Evolutionary conservation across 2,888 invertebrate species (phyloP).

Genomic region (Lumbricus terrestris): DNA sequence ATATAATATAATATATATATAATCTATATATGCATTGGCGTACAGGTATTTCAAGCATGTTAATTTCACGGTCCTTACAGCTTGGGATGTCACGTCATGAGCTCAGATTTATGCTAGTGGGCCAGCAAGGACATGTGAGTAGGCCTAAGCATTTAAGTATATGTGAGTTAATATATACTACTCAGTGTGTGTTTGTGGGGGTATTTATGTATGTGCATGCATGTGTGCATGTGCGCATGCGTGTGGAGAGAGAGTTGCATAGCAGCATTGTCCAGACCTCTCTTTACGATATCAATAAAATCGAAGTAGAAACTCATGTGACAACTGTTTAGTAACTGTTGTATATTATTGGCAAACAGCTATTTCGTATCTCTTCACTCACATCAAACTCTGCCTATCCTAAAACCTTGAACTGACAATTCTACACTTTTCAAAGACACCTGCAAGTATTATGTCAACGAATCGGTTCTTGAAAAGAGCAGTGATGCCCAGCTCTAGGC

Average conservation of each 20-base stretch:
- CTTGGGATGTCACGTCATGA: neutral
- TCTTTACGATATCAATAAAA: neutral
- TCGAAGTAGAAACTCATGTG: neutral
- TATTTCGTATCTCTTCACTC: neutral
- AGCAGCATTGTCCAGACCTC: neutral
- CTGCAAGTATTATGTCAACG: neutral
- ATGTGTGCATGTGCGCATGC: neutral
- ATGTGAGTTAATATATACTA: neutral
- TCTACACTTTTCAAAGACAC: neutral
- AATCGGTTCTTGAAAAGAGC: neutral
- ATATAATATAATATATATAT: too few species aligned
- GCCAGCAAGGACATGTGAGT: neutral
- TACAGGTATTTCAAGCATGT: neutral
- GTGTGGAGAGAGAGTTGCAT: neutral
- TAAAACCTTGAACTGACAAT: neutral
- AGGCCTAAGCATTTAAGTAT: neutral
- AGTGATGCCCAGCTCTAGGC: neutral
- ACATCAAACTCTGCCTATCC: neutral
- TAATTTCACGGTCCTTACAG: neutral
- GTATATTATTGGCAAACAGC: neutral
- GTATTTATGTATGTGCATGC: too few species aligned
- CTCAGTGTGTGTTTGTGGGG: neutral
- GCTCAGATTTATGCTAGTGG: neutral
- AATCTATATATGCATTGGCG: too few species aligned
- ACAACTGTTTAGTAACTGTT: neutral